Evolutionary conservation across 2,113 vertebrate species (phyloP), one percentile per base, ranked within the genome.

Genomic region (pig (Sus scrofa)): DNA sequence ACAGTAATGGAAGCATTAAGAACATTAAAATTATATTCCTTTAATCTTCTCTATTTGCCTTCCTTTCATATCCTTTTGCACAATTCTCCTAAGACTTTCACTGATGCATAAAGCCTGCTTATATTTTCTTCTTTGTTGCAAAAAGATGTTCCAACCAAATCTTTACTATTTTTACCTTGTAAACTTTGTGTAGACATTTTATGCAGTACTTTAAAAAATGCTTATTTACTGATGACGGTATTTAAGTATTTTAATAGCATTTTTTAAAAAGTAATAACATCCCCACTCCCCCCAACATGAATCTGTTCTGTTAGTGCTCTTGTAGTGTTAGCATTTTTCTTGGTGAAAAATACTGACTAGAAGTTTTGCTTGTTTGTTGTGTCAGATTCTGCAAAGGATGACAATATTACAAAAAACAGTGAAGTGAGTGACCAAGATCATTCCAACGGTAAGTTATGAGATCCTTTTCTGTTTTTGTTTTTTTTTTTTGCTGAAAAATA

Each of bases 321-420:
- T 44, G 44, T 44, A 44, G 44, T 44, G 44, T 44, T 44, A 44
- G 44, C 78, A 37, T 79, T 71, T 94, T 93, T 93, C 81, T 88
- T 65, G 62, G 60, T 52, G 54, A 20, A 79, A 86, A 97, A 97
- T 73, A 39, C 6, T 3, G 2, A 96, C 65, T 75, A 88, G 86
- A 89, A 44, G 7, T 96, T 79, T 96, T 97, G 7, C 20, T 98
- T 98, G 34, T 77, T 97, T 95, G 82, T 93, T 89, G 32, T 94
- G n/a, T 95, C 97, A 98, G 98, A 98, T 86, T 97, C 98, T 83
- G 73, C 54, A 88, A 95, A 98, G 96, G 97, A 96, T 79, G 94
- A 97, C 54, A 96, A 93, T 96, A 91, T 74, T 9, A 16, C 0
- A 0, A 37, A 30, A 94, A 98, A 98, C 44, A 78, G 24, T 86